Conservation (phyloP, 37 sponge, comb jelly and placozoan species). For the Spongilla lacustris region DNA sequence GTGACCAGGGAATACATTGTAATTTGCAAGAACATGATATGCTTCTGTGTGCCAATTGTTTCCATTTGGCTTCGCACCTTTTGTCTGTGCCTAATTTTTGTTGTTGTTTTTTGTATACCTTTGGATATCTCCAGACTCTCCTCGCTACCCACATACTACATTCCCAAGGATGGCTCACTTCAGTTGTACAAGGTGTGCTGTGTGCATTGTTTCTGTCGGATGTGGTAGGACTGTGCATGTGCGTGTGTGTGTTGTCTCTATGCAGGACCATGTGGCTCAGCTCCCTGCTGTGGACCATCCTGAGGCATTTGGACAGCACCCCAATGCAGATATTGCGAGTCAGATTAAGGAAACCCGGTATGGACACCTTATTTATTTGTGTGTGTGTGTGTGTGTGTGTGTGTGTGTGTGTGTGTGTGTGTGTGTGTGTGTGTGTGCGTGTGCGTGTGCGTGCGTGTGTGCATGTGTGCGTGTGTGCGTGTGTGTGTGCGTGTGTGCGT, state of each 20-base stretch:
- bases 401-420: conserved; percentile 19
- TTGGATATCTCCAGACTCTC: conserved; percentile 66
- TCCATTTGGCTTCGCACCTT: too few species aligned
- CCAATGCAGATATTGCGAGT: conserved; percentile 99
- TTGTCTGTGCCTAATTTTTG: not conserved
- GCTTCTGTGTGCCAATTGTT: too few species aligned
- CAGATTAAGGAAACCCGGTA: conserved; percentile 99
- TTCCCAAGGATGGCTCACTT: conserved; percentile 96
- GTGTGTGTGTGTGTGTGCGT: conserved; percentile 6
- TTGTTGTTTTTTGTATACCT: not conserved
- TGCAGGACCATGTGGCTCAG: conserved; percentile 88
- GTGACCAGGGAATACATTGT: too few species aligned
- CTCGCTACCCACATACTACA: conserved; percentile 87
- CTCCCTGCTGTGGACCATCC: conserved; percentile 95
- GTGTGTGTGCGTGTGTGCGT: not conserved
- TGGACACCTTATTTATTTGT: not conserved
- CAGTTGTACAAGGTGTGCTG: conserved; percentile 67
- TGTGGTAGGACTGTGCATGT: conserved; percentile 3
- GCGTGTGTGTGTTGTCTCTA: not conserved
- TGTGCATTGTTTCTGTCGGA: not conserved
- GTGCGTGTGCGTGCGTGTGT: conserved; percentile 25
- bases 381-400: conserved; percentile 12
- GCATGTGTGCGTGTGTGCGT: conserved; percentile 8
- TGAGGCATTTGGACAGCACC: conserved; percentile 99
- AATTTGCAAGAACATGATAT: too few species aligned